phyloP scores from a whole-genome alignment of 2,888 invertebrate species.

The Brassicogethes aeneus region DNA sequence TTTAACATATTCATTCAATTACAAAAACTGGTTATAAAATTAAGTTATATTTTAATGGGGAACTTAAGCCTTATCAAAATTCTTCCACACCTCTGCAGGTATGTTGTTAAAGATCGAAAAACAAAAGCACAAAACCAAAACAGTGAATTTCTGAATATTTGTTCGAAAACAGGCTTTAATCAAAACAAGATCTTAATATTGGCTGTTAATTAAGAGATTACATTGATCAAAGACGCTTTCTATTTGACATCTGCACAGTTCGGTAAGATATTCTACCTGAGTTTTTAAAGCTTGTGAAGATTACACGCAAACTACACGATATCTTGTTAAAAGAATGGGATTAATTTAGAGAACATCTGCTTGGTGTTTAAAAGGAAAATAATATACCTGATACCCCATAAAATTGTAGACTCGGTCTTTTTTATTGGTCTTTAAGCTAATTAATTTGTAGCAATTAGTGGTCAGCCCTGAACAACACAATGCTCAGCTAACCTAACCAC shows the following conservation, averaged over 20 bases:
- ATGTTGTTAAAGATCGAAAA: too few relatives aligned
- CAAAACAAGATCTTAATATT: constrained; percentile 1
- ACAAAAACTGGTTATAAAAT: too few relatives aligned
- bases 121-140: neutral
- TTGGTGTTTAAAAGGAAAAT: constrained; percentile 4
- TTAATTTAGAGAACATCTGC: constrained; percentile 21
- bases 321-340: constrained; percentile 23
- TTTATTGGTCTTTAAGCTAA: constrained; percentile 2
- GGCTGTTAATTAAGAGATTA: constrained; percentile 2
- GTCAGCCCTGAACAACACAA: too few relatives aligned
- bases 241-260: constrained; percentile 1
- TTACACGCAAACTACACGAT: constrained; percentile 9
- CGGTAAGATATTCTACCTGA: constrained; percentile 1
- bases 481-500: too few relatives aligned
- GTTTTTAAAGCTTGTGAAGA: neutral
- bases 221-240: neutral
- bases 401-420: neutral
- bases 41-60: too few relatives aligned
- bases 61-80: too few relatives aligned
- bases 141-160: too few relatives aligned
- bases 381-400: neutral
- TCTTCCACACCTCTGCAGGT: too few relatives aligned
- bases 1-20: too few relatives aligned
- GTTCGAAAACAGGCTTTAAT: too few relatives aligned
- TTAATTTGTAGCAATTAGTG: constrained; percentile 2